Evolutionary conservation across 23 tunicate species (phyloP).

Genomic region (Styela plicata): DNA sequence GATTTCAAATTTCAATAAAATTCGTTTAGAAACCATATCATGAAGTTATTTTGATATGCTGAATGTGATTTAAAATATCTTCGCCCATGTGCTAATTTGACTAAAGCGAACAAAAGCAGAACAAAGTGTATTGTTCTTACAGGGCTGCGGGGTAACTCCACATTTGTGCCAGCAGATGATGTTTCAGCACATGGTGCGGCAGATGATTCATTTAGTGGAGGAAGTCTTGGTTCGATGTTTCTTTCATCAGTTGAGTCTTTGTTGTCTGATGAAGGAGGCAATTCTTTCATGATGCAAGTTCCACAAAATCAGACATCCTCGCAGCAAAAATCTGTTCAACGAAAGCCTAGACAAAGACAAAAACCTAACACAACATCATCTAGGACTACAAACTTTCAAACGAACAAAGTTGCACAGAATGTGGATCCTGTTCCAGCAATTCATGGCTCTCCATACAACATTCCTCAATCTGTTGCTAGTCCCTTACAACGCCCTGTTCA

Average conservation of each 20-base stretch:
- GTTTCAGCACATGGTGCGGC: neutral
- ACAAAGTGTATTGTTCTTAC: no score
- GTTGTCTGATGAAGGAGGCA: slow-evolving; percentile 55
- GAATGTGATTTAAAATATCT: no score
- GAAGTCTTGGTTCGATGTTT: slow-evolving; percentile 76
- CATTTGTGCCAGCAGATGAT: no score
- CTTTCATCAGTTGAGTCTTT: slow-evolving; percentile 61
- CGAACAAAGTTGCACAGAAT: neutral
- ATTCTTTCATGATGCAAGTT: neutral
- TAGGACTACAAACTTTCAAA: neutral
- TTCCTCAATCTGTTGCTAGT: neutral
- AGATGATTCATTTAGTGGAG: slow-evolving; percentile 21
- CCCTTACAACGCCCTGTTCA: neutral
- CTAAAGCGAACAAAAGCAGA: no score
- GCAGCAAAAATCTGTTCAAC: neutral
- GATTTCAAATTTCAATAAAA: no score
- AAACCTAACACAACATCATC: neutral
- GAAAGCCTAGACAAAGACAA: neutral
- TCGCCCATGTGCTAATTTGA: no score
- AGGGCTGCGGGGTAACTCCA: no score
- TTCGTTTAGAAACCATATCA: no score
- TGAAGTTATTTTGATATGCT: no score
- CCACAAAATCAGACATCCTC: slow-evolving; percentile 25
- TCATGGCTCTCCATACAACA: neutral
- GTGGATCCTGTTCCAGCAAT: neutral